Conservation (phyloP, 2,797 vertebrate species). For the Sebastes cheni region DNA sequence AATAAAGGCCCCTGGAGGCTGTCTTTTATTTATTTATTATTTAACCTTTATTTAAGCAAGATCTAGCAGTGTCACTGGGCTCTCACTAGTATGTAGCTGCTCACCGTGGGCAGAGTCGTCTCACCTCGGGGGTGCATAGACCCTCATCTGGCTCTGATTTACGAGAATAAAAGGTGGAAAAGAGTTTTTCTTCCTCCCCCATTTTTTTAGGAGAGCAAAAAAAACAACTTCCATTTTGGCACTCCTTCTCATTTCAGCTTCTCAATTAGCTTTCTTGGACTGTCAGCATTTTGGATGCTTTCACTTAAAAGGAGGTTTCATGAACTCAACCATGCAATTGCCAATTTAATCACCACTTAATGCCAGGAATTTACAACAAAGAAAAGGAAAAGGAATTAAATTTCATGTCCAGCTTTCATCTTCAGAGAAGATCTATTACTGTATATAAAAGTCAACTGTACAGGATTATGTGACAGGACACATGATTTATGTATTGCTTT, state of each 20-base stretch:
- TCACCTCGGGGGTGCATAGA: constrained; percentile 36
- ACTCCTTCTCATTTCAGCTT: constrained; percentile 52
- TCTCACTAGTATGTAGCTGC: constrained; percentile 57
- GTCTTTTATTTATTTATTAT: background rate
- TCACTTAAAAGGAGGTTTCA: constrained; percentile 49
- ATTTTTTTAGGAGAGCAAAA: constrained; percentile 1
- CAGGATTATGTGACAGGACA: constrained; percentile 52
- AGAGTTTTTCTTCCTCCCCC: background rate
- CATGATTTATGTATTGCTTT: constrained; percentile 62
- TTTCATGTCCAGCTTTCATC: constrained; percentile 66
- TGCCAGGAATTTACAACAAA: constrained; percentile 68
- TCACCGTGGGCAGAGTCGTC: constrained; percentile 34
- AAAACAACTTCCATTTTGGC: constrained; percentile 14
- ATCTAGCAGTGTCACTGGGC: constrained; percentile 26
- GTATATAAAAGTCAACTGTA: constrained; percentile 60
- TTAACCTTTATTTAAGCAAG: background rate
- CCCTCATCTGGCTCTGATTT: constrained; percentile 89
- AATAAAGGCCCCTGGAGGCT: constrained; percentile 22
- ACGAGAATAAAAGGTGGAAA: constrained; percentile 66
- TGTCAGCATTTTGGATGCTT: constrained; percentile 60
- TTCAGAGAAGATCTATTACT: constrained; percentile 60
- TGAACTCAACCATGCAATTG: constrained; percentile 58
- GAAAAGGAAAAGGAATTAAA: constrained; percentile 50
- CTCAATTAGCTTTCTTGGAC: constrained; percentile 61
- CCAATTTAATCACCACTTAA: constrained; percentile 64